phyloP scores from a whole-genome alignment of 2,888 invertebrate species.

The Graphium colonna region DNA sequence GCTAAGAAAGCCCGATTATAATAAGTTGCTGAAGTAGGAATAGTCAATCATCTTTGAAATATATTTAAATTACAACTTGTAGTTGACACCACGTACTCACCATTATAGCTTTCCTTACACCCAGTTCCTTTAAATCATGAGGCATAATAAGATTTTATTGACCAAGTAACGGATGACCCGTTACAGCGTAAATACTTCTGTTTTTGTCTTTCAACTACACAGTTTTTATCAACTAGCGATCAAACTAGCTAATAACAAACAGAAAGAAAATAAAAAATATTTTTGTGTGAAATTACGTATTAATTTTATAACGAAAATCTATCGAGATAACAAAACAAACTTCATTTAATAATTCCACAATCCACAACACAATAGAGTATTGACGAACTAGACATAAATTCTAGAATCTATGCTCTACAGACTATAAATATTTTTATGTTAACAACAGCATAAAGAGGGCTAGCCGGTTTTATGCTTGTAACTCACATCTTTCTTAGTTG shows the following conservation, averaged over 20 bases:
- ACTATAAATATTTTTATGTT: neutral
- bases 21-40: too few relatives aligned
- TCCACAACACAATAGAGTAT: neutral
- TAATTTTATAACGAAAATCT: neutral
- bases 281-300: neutral
- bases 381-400: neutral
- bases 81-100: conserved; percentile 39
- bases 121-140: conserved; percentile 72
- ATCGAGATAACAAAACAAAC: neutral
- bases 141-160: conserved; percentile 60
- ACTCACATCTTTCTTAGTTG: too few relatives aligned
- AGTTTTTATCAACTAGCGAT: neutral
- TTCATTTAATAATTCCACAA: too few relatives aligned
- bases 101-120: conserved; percentile 71
- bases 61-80: too few relatives aligned
- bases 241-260: neutral
- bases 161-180: conserved; percentile 44
- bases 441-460: too few relatives aligned
- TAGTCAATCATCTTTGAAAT: too few relatives aligned
- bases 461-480: too few relatives aligned
- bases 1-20: too few relatives aligned
- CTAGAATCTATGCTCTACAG: neutral
- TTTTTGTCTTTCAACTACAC: neutral
- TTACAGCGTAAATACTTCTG: conserved; percentile 29
- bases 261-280: neutral